Evolutionary conservation across 2,888 invertebrate genomes (phyloP).

Genomic region (Drosophila cyrtoloma): DNA sequence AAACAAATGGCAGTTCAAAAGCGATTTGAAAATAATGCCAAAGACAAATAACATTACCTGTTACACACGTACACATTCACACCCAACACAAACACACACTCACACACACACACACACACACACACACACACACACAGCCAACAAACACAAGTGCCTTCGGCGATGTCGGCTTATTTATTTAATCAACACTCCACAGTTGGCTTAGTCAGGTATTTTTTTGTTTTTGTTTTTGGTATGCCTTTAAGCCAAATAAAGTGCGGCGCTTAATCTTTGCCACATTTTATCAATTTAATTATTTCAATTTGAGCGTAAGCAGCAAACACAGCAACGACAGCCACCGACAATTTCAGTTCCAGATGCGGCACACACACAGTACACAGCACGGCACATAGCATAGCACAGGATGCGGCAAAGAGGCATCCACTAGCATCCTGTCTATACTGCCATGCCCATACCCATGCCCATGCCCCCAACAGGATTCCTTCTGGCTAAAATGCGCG

Average conservation of each 20-base stretch:
- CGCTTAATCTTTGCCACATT: conserved; percentile 81
- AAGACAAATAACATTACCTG: conserved; percentile 80
- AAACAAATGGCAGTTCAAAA: conserved; percentile 74
- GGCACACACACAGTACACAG: conserved; percentile 35
- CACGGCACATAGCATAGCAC: conserved; percentile 18
- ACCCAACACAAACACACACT: conserved; percentile 40
- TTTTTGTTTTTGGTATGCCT: conserved; percentile 56
- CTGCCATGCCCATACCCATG: conserved; percentile 21
- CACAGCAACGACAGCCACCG: conserved; percentile 59
- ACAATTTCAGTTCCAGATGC: conserved; percentile 74
- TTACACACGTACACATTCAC: conserved; percentile 47
- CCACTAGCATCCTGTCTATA: conserved; percentile 59
- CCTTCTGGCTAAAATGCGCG: conserved; percentile 81
- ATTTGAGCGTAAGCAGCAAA: conserved; percentile 79
- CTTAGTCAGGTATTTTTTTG: conserved; percentile 62
- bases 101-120: conserved; percentile 15
- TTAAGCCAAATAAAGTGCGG: conserved; percentile 81
- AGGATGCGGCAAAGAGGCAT: conserved; percentile 40
- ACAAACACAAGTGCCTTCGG: conserved; percentile 51
- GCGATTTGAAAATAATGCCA: conserved; percentile 81
- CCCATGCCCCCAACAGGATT: conserved; percentile 32
- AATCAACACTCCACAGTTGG: conserved; percentile 80
- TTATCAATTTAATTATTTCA: conserved; percentile 82
- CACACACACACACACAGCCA: conserved; percentile 1
- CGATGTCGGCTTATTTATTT: conserved; percentile 76